Base-by-base conservation (phyloP, 2,888 invertebrate genomes). In the Micoletzkya japonica region DNA sequence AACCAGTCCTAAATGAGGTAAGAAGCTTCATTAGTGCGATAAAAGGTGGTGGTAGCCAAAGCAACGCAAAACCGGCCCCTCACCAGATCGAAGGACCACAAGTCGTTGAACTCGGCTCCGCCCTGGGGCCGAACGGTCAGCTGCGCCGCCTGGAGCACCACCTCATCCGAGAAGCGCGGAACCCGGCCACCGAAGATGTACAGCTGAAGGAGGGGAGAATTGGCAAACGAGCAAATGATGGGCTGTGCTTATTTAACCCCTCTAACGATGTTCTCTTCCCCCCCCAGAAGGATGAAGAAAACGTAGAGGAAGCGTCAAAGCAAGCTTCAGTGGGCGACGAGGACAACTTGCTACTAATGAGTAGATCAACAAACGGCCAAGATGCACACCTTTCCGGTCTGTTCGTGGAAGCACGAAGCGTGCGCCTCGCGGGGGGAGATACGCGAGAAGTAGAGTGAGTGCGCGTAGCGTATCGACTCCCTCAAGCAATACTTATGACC, bases 21-120 rank as follows among this genome's bases (percentile, higher is more conserved):
- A n/a, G n/a, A n/a, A n/a, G n/a, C n/a, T n/a, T n/a, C n/a, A n/a
- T n/a, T n/a, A n/a, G n/a, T n/a, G n/a, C n/a, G n/a, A n/a, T n/a
- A n/a, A n/a, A n/a, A n/a, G n/a, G n/a, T n/a, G n/a, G n/a, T n/a
- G n/a, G n/a, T n/a, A n/a, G n/a, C n/a, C n/a, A n/a, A n/a, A n/a
- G n/a, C n/a, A n/a, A n/a, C n/a, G n/a, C n/a, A 44, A 20, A 44
- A 44, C 20, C 20, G 44, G 4, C 28, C 34, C 32, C 63, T 50
- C 32, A 63, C 63, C 63, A 63, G 7, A 30, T 63, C 63, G 24
- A 50, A 63, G 4, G 63, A 37, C 63, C 63, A 63, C 24, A 63
- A 10, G 20, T 63, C 63, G 50, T 63, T 63, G 63, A 49, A 63
- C 4, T 63, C 24, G 24, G 63, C 63, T n/a, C n/a, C n/a, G n/a